Evolutionary conservation across 2,888 invertebrate species (phyloP), one percentile per base, ranked within the genome.

Genomic region (Eremobia ochroleuca): DNA sequence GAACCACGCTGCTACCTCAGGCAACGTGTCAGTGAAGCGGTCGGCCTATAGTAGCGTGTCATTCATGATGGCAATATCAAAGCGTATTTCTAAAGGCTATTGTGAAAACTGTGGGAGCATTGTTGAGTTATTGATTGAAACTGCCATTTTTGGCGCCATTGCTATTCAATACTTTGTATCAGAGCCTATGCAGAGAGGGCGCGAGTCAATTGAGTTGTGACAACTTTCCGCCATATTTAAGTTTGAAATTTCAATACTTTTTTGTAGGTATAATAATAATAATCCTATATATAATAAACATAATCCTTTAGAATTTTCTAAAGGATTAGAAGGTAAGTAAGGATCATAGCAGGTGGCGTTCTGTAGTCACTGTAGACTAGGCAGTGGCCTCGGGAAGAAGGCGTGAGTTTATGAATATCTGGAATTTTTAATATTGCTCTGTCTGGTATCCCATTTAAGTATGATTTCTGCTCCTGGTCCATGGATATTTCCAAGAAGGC

Each of bases 91-190:
- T 65, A 71, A n/a, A n/a, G 37, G 25, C 55, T 65, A 40, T 81
- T 81, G 79, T 72, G 5, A 37, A 55, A 77, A 72, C 31, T 40
- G 34, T 31, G 6, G 25, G 2, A 62, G 37, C 31, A 21, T 83
- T 83, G 77, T 83, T 52, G 6, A 40, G n/a, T 34, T 77, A 65
- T 69, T 82, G 82, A 82, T 82, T 82, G 59, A 4, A 76, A 67
- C 62, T 58, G 40, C 31, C 46, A 58, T 62, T 79, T 82, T 79
- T 76, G 55, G 46, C 37, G 52, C 25, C 34, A 8, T 5, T 62
- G 18, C n/a, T 21, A 43, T 62, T 68, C 46, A 76, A 40, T 58
- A 18, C 40, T 68, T 58, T 64, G 15, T 79, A 74, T 66, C 28
- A 31, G 43, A 40, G 49, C 5, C 25, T 58, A 58, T 34, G 64